These are phyloP conservation scores for Gopherus flavomarginatus DNA, from an alignment of 2,113 vertebrate genomes.

Conservation along the genomic window DNA sequence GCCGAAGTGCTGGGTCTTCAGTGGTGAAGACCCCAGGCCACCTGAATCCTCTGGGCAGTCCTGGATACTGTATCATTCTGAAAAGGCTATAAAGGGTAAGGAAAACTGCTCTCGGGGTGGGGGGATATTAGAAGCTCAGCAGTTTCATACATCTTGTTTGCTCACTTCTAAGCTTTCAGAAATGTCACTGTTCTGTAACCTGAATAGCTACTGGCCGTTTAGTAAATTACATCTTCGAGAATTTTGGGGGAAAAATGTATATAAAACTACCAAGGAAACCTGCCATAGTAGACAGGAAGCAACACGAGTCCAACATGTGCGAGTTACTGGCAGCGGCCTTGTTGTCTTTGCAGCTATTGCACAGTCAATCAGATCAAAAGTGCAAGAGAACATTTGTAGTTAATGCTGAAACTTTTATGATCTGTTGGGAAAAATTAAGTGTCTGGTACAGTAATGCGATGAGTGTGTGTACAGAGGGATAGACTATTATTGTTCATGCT, in stretches of 20 bases:
- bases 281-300: constrained; percentile 55
- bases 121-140: neutral
- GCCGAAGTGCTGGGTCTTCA: too few relatives aligned
- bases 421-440: constrained; percentile 47
- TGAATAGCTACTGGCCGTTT: constrained; percentile 56
- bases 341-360: constrained; percentile 69
- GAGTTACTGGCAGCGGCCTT: constrained; percentile 44
- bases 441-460: constrained; percentile 66
- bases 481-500: constrained; percentile 46
- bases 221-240: constrained; percentile 8
- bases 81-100: neutral
- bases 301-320: constrained; percentile 5
- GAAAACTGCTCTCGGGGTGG: neutral
- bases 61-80: neutral
- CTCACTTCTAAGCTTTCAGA: constrained; percentile 11
- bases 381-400: constrained; percentile 54
- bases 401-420: constrained; percentile 69
- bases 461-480: constrained; percentile 60
- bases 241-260: constrained; percentile 56
- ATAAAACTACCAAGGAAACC: constrained; percentile 30
- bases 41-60: too few relatives aligned
- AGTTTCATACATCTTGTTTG: neutral
- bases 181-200: constrained; percentile 55
- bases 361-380: constrained; percentile 48
- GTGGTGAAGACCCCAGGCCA: too few relatives aligned